A percentile compares a stretch with the other conserved stretches of the same genome.
Evolutionary conservation across 2,113 vertebrate species (phyloP).

Genomic region (Salvelinus namaycush): DNA sequence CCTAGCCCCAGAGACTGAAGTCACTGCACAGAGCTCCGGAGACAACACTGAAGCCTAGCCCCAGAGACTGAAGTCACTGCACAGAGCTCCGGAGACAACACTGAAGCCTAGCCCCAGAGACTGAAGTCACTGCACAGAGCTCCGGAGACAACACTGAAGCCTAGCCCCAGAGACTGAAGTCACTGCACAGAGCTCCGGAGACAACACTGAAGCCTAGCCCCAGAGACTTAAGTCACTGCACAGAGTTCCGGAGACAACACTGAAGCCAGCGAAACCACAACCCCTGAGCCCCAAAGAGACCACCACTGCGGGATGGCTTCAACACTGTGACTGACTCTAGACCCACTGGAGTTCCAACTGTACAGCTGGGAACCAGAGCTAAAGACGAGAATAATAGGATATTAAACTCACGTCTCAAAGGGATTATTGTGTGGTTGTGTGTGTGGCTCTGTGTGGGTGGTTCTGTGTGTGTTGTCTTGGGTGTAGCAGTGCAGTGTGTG

Average conservation of each 20-base stretch:
- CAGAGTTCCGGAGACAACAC: slow-evolving; percentile 17
- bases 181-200: slow-evolving; percentile 8
- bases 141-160: slow-evolving; percentile 42
- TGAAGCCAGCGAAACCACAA: too few species aligned
- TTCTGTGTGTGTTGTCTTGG: not conserved
- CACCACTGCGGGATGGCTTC: slow-evolving; percentile 22
- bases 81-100: slow-evolving; percentile 55
- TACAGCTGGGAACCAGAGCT: slow-evolving; percentile 13
- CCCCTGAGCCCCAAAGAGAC: slow-evolving; percentile 33
- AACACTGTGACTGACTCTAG: slow-evolving; percentile 55
- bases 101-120: too few species aligned
- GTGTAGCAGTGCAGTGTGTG: not conserved
- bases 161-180: not conserved
- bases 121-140: slow-evolving; percentile 36
- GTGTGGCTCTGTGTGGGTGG: not conserved
- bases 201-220: slow-evolving; percentile 30
- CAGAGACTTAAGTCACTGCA: not conserved
- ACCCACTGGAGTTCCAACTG: slow-evolving; percentile 47
- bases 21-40: slow-evolving; percentile 51
- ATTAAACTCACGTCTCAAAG: not conserved
- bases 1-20: not conserved
- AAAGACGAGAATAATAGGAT: slow-evolving; percentile 1
- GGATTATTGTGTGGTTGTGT: not conserved
- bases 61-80: slow-evolving; percentile 1
- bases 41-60: slow-evolving; percentile 23